Conservation (phyloP, 2,113 vertebrate genomes). For the Nicator chloris region DNA sequence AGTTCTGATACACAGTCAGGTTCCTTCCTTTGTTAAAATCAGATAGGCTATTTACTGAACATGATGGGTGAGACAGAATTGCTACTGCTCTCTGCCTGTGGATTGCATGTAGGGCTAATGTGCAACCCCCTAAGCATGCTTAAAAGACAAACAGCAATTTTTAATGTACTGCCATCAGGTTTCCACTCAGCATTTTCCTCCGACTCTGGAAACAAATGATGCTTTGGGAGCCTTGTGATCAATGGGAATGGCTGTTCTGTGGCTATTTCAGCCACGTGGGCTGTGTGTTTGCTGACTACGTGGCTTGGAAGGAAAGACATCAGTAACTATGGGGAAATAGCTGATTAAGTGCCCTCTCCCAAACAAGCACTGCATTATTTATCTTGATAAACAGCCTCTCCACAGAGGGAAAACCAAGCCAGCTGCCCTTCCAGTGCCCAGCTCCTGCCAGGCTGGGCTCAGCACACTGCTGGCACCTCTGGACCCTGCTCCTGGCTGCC, state of each 20-base stretch:
- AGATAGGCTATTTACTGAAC: background rate
- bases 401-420: background rate
- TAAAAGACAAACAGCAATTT: slow-evolving; percentile 21
- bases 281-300: background rate
- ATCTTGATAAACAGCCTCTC: slow-evolving; percentile 26
- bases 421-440: background rate
- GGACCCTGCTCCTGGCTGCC: background rate
- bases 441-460: background rate
- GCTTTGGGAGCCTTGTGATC: background rate
- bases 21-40: background rate
- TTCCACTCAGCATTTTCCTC: slow-evolving; percentile 5
- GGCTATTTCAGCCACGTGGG: background rate
- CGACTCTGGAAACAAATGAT: background rate
- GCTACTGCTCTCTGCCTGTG: background rate
- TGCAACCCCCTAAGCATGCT: background rate
- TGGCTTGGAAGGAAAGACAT: slow-evolving; percentile 38
- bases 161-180: background rate
- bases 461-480: background rate
- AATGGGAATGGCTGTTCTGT: background rate
- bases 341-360: slow-evolving; percentile 27
- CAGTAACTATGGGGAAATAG: slow-evolving; percentile 28
- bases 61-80: background rate
- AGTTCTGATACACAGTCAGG: background rate
- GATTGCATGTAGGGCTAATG: background rate
- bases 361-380: slow-evolving; percentile 15